Conservation (phyloP, 1,140 invertebrate species). For the Papilio glaucus region DNA sequence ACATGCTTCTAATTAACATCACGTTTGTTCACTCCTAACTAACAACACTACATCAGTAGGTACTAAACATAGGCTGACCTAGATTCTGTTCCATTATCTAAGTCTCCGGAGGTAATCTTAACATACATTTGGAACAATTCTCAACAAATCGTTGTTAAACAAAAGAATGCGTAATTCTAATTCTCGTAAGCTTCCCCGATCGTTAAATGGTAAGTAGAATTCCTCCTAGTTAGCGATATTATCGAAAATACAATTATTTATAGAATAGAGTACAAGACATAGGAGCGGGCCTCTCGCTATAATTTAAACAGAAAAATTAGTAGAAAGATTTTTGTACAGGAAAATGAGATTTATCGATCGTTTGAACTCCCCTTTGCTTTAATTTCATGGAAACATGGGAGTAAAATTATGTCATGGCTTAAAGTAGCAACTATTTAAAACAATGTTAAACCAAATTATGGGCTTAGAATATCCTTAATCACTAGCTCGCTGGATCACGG, state of each 20-base stretch:
- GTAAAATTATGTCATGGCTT: background rate
- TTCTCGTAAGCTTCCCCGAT: too few species aligned
- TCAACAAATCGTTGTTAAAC: too few species aligned
- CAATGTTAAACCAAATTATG: background rate
- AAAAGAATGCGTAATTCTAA: too few species aligned
- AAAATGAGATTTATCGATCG: background rate
- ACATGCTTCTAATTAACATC: slow-evolving; percentile 26
- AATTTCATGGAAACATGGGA: background rate
- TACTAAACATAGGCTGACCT: slow-evolving; percentile 8
- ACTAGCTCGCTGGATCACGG: background rate
- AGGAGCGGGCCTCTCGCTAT: too few species aligned
- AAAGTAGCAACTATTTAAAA: background rate
- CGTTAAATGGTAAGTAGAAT: too few species aligned
- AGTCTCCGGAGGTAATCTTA: too few species aligned
- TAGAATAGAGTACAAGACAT: too few species aligned
- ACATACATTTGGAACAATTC: too few species aligned
- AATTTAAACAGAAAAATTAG: too few species aligned
- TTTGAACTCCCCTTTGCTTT: background rate
- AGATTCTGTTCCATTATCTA: background rate
- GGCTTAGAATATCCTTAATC: background rate
- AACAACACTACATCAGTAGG: background rate
- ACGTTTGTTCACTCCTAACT: slow-evolving; percentile 3
- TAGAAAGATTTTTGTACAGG: background rate
- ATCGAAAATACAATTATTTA: too few species aligned
- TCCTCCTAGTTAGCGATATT: too few species aligned